A percentile compares a stretch with the other conserved stretches of the same genome.
Evolutionary conservation across 1,140 invertebrate genomes (phyloP).

Genomic region (Pseudomyrmex pallidus): DNA sequence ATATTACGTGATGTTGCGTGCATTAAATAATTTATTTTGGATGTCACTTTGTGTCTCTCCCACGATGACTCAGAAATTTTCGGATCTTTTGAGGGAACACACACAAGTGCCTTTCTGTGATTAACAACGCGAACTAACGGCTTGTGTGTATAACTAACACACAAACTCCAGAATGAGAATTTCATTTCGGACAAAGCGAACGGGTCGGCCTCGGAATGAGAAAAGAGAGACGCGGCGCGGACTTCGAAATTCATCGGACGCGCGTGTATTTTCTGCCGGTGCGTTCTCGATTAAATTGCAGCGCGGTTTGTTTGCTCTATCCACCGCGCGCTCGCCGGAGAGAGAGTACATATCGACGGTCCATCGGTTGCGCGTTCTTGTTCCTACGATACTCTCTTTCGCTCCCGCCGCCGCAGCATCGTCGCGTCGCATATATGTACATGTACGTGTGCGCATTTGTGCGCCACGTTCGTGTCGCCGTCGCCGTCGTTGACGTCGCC

Average conservation of each 20-base stretch:
- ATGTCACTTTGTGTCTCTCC: no score
- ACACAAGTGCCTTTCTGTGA: not conserved
- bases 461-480: slow-evolving; percentile 26
- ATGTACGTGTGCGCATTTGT: not conserved
- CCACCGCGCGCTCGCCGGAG: slow-evolving; percentile 13
- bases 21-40: no score
- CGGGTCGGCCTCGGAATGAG: not conserved
- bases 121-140: not conserved
- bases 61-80: not conserved
- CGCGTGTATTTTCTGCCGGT: slow-evolving; percentile 54
- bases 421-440: not conserved
- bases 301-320: slow-evolving; percentile 55
- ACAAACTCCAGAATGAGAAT: not conserved
- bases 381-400: slow-evolving; percentile 19
- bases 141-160: not conserved
- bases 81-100: not conserved
- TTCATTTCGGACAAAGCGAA: slow-evolving; percentile 14
- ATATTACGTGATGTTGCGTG: no score
- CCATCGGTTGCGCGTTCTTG: not conserved
- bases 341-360: slow-evolving; percentile 51
- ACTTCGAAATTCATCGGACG: slow-evolving; percentile 49
- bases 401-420: not conserved
- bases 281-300: slow-evolving; percentile 59
- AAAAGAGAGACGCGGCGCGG: slow-evolving; percentile 4
- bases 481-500: slow-evolving; percentile 6